Evolutionary conservation across 2,113 vertebrate species (phyloP), one percentile per base, ranked within the genome.

Genomic region (Salvelinus namaycush): DNA sequence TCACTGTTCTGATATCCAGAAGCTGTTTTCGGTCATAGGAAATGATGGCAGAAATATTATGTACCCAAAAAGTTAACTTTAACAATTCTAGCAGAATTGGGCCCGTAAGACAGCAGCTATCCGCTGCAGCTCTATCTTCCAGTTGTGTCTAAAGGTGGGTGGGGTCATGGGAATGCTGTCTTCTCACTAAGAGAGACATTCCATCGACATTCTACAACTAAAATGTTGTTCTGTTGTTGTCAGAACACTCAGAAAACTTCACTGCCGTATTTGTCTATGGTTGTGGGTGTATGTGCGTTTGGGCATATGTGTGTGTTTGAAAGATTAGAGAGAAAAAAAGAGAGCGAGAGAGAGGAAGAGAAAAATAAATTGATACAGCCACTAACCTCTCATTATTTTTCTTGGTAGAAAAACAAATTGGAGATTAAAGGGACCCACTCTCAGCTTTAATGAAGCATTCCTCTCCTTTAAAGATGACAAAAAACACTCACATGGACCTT

Each of bases 61-160:
- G 39, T 3, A 44, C 39, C 39, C 2, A 44, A 44, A 44, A 44
- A 2, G 39, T 44, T 3, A 11, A 44, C 8, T 11, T 44, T n/a
- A n/a, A n/a, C n/a, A n/a, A n/a, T n/a, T n/a, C n/a, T 11, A 39
- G 8, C 39, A 44, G 39, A 44, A 11, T 44, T 44, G 39, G 9
- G 11, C 8, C 2, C 8, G 9, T 11, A 6, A 34, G 31, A 34
- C 31, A 5, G 31, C 31, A 44, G 39, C 39, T 44, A 11, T 44
- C 8, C 39, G 8, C 39, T 11, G 9, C 39, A 44, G 8, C 0
- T 0, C 39, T 9, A 97, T 93, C 94, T 97, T 95, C 93, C 96
- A 91, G 95, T 97, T 92, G 93, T 98, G 85, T 94, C 94, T 92
- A 94, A 96, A 98, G 97, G 97, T 99, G 95, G 95, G 97, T 97